Percentiles rank a stretch among this genome's conserved stretches.
phyloP scores from a whole-genome alignment of 2,113 vertebrate species.

The Rhinolophus ferrumequinum region DNA sequence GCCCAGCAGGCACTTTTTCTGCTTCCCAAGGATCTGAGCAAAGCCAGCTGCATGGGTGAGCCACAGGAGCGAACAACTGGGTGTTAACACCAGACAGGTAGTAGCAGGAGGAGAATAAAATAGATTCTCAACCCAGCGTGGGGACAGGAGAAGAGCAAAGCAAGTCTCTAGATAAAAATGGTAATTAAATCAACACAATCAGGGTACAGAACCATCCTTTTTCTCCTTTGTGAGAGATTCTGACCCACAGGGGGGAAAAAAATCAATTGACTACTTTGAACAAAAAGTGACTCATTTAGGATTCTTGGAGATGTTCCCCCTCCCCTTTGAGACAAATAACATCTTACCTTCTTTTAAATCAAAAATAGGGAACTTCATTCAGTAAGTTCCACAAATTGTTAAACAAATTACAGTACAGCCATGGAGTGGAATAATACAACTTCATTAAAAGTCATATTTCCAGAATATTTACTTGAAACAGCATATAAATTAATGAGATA shows the following conservation, averaged over 20 bases:
- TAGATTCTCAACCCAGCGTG: not conserved
- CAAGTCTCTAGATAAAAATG: not conserved
- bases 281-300: not conserved
- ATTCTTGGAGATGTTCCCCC: not conserved
- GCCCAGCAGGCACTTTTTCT: not conserved
- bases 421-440: not conserved
- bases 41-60: too few relatives aligned
- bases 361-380: not conserved
- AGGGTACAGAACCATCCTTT: not conserved
- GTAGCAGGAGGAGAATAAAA: not conserved
- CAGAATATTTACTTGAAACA: not conserved
- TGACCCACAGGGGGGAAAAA: not conserved
- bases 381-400: not conserved
- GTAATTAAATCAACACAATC: not conserved
- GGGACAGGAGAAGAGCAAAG: not conserved
- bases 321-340: not conserved
- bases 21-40: not conserved
- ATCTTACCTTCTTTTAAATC: not conserved
- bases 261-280: not conserved
- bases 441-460: not conserved
- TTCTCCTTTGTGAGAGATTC: not conserved
- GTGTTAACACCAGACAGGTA: not conserved
- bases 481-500: not conserved
- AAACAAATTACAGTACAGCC: not conserved
- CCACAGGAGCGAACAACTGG: fast-evolving